phyloP scores from a whole-genome alignment of 2,888 invertebrate species.

The Omphaloscelis lunosa region DNA sequence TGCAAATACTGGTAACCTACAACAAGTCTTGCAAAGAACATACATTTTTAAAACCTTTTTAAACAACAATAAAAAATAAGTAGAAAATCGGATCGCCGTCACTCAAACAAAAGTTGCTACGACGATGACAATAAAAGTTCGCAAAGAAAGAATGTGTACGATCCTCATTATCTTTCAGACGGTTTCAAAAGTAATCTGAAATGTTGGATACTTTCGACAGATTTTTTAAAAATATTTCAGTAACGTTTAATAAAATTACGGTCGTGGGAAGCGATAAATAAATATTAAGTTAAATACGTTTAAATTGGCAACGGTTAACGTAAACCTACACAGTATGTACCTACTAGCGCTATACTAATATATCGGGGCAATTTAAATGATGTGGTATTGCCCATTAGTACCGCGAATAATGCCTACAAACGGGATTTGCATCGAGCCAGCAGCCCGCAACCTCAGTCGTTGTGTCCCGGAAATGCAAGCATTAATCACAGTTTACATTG shows the following conservation, averaged over 20 bases:
- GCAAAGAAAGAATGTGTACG: slow-evolving; percentile 32
- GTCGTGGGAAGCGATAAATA: background rate
- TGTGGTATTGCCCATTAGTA: slow-evolving; percentile 17
- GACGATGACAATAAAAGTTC: slow-evolving; percentile 22
- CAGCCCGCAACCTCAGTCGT: slow-evolving; percentile 44
- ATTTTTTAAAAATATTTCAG: slow-evolving; percentile 12
- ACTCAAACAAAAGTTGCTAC: slow-evolving; percentile 33
- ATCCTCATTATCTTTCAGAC: slow-evolving; percentile 27
- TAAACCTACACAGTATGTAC: background rate
- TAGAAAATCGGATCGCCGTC: slow-evolving; percentile 20
- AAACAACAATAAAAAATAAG: slow-evolving; percentile 11
- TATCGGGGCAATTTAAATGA: slow-evolving; percentile 7
- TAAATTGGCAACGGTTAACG: background rate
- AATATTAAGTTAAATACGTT: slow-evolving; percentile 8
- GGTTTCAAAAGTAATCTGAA: slow-evolving; percentile 33
- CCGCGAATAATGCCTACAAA: slow-evolving; percentile 34
- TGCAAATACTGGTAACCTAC: background rate
- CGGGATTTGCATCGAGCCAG: slow-evolving; percentile 51
- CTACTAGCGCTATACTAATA: background rate
- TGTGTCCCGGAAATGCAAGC: slow-evolving; percentile 62
- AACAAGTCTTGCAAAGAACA: background rate
- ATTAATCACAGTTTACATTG: slow-evolving; percentile 66
- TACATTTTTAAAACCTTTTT: background rate
- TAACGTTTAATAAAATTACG: slow-evolving; percentile 19
- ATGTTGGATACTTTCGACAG: slow-evolving; percentile 23